Base-by-base conservation (phyloP, 2,888 invertebrate species). In the Hanleya hanleyi region DNA sequence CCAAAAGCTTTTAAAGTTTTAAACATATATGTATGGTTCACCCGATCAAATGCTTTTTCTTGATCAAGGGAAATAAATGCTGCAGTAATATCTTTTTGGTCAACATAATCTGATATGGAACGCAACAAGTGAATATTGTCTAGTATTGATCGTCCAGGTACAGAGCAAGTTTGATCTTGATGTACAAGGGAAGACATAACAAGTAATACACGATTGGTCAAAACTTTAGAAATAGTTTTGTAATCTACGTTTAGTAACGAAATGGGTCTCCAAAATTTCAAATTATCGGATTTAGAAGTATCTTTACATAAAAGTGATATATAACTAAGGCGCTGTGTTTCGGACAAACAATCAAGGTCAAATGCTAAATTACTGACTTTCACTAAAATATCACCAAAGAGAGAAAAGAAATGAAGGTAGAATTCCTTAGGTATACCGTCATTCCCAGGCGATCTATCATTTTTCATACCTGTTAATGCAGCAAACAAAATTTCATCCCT, bases 221-320 rank as follows among this genome's bases (percentile, higher is more conserved):
- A 37, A 26, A 70, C 29, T 75, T 81, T 80, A 1, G 79, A 78
- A 4, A 81, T 33, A 61, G 79, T 76, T 71, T 81, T 79, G 12
- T 77, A 70, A 65, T 81, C 80, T 12, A 77, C 41, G 73, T 81
- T 78, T 32, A 80, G 57, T 1, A 81, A 61, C 7, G 77, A 77
- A 37, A 81, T 81, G 3, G 79, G 83, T 35, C 79, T 64, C 50
- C 76, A 81, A 62, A 75, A 74, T 70, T 79, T 78, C 67, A 81
- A 64, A 69, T 72, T n/a, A 9, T 66, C 35, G 15, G 67, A 38
- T 35, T 77, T 69, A 41, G 41, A 32, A 36, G 35, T 41, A 66
- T 81, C 77, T 76, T 80, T 79, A 69, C 76, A 77, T 36, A 82
- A 47, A 51, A 76, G 67, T 37, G 75, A 72, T 18, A 76, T 76